Percentiles rank a stretch among this genome's conserved stretches.
phyloP scores from a whole-genome alignment of 1,140 invertebrate species.

The Mizuhopecten yessoensis region DNA sequence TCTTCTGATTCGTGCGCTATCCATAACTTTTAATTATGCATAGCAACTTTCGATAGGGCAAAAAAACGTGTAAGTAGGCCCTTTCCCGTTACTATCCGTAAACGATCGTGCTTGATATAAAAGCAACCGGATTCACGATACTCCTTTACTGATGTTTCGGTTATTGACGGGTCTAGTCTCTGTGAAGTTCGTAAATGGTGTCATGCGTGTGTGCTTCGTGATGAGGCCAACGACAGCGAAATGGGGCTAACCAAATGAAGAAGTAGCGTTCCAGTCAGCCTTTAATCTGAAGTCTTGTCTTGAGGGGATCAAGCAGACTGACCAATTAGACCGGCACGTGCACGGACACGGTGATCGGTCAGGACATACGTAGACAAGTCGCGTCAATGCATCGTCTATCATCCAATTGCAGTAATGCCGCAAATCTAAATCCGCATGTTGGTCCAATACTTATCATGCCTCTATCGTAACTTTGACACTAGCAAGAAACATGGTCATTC shows the following conservation, averaged over 20 bases:
- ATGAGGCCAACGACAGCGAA: not conserved
- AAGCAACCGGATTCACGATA: not conserved
- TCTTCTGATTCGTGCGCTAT: too few species aligned
- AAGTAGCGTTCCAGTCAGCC: constrained; percentile 1
- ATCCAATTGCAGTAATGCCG: constrained; percentile 24
- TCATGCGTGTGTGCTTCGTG: not conserved
- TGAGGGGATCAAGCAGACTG: not conserved
- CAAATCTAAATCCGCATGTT: constrained; percentile 38
- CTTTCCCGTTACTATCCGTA: too few species aligned
- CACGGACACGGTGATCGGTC: constrained; percentile 28
- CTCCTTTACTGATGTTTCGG: not conserved
- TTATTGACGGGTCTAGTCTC: not conserved
- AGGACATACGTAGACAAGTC: too few species aligned
- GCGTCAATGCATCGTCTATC: constrained; percentile 24
- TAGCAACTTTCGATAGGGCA: too few species aligned
- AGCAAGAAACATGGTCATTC: not conserved
- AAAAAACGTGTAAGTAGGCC: too few species aligned
- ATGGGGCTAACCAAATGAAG: not conserved
- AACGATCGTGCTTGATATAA: too few species aligned
- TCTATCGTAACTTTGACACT: constrained; percentile 38
- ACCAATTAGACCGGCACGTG: constrained; percentile 12
- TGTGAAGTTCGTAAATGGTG: not conserved
- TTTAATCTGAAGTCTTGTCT: constrained; percentile 25
- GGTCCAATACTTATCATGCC: constrained; percentile 37
- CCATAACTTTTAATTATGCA: too few species aligned